A percentile compares a stretch with the other conserved stretches of the same genome.
Conservation (phyloP, 2,113 vertebrate genomes). For the Oncorhynchus tshawytscha region DNA sequence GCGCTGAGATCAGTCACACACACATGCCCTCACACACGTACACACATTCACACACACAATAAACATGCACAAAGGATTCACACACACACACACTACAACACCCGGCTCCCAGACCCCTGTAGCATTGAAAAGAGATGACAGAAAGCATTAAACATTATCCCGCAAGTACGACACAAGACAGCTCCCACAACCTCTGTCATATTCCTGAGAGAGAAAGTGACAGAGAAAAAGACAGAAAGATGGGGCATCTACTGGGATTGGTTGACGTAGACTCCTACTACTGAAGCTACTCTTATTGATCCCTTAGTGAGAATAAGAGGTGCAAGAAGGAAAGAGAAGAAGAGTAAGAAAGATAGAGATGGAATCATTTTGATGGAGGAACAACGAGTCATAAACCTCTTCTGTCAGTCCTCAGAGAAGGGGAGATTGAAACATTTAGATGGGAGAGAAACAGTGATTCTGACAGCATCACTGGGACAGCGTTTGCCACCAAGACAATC, state of each 20-base stretch:
- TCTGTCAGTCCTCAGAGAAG: background rate
- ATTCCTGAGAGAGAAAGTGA: background rate
- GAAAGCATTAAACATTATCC: background rate
- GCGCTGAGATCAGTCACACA: background rate
- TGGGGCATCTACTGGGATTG: background rate
- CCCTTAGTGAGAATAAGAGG: background rate
- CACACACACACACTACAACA: background rate
- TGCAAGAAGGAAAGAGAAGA: background rate
- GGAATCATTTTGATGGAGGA: background rate
- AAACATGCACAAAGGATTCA: background rate
- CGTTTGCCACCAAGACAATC: background rate
- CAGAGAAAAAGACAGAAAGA: background rate
- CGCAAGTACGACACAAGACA: background rate
- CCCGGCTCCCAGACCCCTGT: background rate
- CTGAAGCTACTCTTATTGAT: background rate
- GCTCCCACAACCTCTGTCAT: background rate
- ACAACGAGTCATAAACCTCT: background rate
- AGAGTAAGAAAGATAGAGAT: background rate
- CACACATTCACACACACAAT: background rate
- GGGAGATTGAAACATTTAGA: background rate
- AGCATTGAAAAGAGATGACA: background rate
- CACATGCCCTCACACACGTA: background rate
- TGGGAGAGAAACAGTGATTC: conserved; percentile 2
- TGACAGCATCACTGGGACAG: background rate
- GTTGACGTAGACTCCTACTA: background rate